Conservation (phyloP, 2,888 invertebrate species). For the Tethea ocularis region DNA sequence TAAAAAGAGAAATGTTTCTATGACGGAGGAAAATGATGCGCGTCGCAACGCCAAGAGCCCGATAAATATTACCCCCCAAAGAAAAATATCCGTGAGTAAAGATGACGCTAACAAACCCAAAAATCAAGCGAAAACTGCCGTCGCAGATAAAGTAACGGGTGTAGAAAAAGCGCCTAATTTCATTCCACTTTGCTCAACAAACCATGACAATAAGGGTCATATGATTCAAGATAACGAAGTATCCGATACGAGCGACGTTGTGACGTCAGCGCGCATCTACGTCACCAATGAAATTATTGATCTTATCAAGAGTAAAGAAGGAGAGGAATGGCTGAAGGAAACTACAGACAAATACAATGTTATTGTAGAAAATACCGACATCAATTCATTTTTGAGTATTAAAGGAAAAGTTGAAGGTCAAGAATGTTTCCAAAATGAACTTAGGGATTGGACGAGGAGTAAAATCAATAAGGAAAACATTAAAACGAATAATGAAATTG, state of each 20-base stretch:
- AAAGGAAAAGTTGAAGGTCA: constrained; percentile 77
- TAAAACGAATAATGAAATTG: constrained; percentile 34
- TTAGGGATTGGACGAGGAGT: constrained; percentile 65
- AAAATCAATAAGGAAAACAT: constrained; percentile 24
- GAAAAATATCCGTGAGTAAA: constrained; percentile 42
- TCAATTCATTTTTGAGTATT: constrained; percentile 69
- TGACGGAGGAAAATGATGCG: constrained; percentile 37
- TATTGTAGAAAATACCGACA: constrained; percentile 62
- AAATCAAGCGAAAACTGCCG: constrained; percentile 27
- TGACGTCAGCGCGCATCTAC: constrained; percentile 77
- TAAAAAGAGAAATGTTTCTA: constrained; percentile 56
- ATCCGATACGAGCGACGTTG: constrained; percentile 69
- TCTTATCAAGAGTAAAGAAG: constrained; percentile 73
- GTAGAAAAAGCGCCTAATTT: constrained; percentile 54
- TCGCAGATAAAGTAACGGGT: constrained; percentile 23
- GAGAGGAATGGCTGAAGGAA: constrained; percentile 70
- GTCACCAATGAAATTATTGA: constrained; percentile 74
- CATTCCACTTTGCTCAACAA: constrained; percentile 57
- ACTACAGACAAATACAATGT: constrained; percentile 59
- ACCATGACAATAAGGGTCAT: constrained; percentile 68
- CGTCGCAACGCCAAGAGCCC: constrained; percentile 38
- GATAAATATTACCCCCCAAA: constrained; percentile 26
- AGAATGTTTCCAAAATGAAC: constrained; percentile 75
- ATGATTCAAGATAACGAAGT: constrained; percentile 78
- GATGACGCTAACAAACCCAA: constrained; percentile 26